These are phyloP conservation scores for Leptoteleia sp. DNA, from an alignment of 1,140 invertebrate species.

Conservation along the genomic window DNA sequence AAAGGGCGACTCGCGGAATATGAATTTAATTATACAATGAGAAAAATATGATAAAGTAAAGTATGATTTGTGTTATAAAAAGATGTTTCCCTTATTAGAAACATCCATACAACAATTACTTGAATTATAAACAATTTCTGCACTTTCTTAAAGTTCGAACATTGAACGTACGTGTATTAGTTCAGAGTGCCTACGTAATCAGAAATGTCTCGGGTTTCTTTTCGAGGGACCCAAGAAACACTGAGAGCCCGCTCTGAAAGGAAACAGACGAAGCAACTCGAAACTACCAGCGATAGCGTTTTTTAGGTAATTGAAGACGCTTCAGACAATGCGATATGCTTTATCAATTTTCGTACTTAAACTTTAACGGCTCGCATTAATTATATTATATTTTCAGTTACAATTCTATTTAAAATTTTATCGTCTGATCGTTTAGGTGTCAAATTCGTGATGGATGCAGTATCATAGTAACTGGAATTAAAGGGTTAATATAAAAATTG, in stretches of 20 bases:
- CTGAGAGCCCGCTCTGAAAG: slow-evolving; percentile 35
- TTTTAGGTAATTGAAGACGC: slow-evolving; percentile 43
- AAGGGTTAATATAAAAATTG: too few relatives aligned
- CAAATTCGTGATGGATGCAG: background rate
- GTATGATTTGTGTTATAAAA: too few relatives aligned
- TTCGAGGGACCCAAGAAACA: slow-evolving; percentile 28
- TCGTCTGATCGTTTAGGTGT: too few relatives aligned
- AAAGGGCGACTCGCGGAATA: background rate
- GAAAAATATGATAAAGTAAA: too few relatives aligned
- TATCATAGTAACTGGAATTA: too few relatives aligned
- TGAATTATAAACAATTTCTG: slow-evolving; percentile 47
- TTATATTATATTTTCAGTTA: slow-evolving; percentile 8
- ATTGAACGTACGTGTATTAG: slow-evolving; percentile 6
- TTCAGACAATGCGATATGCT: slow-evolving; percentile 34
- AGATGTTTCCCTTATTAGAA: background rate
- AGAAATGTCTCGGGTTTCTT: slow-evolving; percentile 50
- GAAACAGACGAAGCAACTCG: slow-evolving; percentile 58
- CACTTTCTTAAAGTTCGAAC: slow-evolving; percentile 36
- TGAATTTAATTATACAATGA: slow-evolving; percentile 1
- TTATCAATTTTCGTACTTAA: slow-evolving; percentile 37
- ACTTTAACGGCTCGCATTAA: background rate
- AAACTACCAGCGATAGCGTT: slow-evolving; percentile 51
- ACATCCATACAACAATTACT: slow-evolving; percentile 4
- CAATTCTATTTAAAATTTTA: slow-evolving; percentile 10
- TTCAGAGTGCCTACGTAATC: slow-evolving; percentile 54